Evolutionary conservation across 35 echinoderm and acorn worm genomes (phyloP), one percentile per base, ranked within the genome.

Genomic region (Holothuria glaberrima): DNA sequence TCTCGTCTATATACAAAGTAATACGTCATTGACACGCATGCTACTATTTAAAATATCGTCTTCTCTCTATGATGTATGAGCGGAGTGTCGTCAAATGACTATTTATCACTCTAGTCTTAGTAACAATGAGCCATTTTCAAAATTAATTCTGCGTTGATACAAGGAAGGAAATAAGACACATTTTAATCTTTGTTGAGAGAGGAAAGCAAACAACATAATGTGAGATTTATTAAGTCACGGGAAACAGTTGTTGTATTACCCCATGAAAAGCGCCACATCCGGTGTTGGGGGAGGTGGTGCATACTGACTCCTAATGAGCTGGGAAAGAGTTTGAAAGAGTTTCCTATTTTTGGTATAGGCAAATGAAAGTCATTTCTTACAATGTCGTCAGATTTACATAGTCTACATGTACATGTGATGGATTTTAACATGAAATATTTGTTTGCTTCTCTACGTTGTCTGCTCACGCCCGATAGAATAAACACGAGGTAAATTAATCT

Each of bases 41-140:
- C 38, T 41, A 27, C 22, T 78, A 38, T 78, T 48, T 48, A 78
- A 78, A 78, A 45, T 78, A 78, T 48, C 44, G 36, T 78, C 50
- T 22, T 41, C 50, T 69, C 38, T 48, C 33, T 48, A 78, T 78
- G 74, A 78, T 78, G 41, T 26, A 78, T 48, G 74, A 48, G 21
- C 41, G 6, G 12, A 25, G 21, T 78, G 74, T 48, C 44, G 36
- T 30, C 74, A 21, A 25, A 50, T 78, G 74, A 78, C 74, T 78
- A 78, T 78, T 78, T 78, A 78, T 78, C 74, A 78, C 74, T 78
- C 74, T 27, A 41, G 50, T 52, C 74, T 50, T 41, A 78, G 74
- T 48, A 78, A 78, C 74, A 78, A 78, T 78, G 74, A 78, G 74
- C 74, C 74, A 78, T 78, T 78, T 78, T 78, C 74, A 38, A 78